phyloP scores from a whole-genome alignment of 2,888 invertebrate species.

The Metalampra italica region DNA sequence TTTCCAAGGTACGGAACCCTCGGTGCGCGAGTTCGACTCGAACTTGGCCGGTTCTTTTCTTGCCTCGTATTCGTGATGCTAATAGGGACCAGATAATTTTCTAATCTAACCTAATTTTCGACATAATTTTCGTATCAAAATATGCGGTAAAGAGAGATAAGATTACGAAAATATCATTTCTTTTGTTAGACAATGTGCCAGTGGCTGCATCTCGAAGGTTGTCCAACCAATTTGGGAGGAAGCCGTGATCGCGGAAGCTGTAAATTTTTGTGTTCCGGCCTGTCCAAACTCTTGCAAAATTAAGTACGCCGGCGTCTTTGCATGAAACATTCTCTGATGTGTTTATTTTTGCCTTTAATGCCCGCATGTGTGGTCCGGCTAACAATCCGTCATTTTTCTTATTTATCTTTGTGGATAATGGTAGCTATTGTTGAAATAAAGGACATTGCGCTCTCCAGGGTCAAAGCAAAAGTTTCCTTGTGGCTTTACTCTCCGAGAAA shows the following conservation, averaged over 20 bases:
- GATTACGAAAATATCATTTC: constrained; percentile 11
- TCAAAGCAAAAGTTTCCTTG: constrained; percentile 36
- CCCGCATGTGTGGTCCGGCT: constrained; percentile 23
- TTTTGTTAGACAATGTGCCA: constrained; percentile 29
- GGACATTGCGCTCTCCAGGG: constrained; percentile 46
- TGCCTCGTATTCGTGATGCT: not conserved
- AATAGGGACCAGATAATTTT: not conserved
- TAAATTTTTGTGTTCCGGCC: constrained; percentile 44
- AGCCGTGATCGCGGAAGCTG: constrained; percentile 45
- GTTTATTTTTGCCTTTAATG: constrained; percentile 31
- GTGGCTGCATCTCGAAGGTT: constrained; percentile 28
- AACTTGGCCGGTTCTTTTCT: too few relatives aligned
- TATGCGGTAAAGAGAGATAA: not conserved
- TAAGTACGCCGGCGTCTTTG: constrained; percentile 29
- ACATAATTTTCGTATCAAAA: not conserved
- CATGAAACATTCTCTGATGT: constrained; percentile 29
- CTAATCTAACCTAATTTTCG: not conserved
- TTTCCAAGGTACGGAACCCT: too few relatives aligned
- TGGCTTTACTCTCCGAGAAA: constrained; percentile 35
- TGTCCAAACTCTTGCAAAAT: constrained; percentile 34
- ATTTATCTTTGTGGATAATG: constrained; percentile 41
- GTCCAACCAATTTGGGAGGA: constrained; percentile 27
- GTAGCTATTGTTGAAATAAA: constrained; percentile 46
- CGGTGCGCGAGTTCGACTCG: too few relatives aligned
- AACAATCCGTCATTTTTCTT: constrained; percentile 45